Evolutionary conservation across 1,140 invertebrate genomes (phyloP).

Genomic region (Atopsyche davidsoni): DNA sequence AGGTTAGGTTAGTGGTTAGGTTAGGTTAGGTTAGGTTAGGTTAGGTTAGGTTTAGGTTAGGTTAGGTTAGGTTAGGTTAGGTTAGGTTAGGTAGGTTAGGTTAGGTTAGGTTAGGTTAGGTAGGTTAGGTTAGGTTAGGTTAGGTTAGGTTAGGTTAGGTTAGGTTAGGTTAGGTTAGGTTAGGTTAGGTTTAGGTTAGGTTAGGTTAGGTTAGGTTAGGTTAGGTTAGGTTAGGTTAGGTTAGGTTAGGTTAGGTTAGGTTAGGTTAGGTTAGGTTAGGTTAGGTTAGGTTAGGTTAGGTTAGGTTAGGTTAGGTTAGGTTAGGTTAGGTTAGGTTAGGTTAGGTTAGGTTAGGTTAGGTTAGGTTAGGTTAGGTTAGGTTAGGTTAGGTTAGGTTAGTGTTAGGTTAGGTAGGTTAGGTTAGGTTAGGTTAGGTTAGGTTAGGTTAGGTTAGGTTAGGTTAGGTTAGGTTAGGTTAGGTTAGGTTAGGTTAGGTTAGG

Average conservation of each 20-base stretch:
- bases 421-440: slow-evolving; percentile 20
- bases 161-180: slow-evolving; percentile 28
- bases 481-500: slow-evolving; percentile 14
- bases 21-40: slow-evolving; percentile 29
- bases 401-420: slow-evolving; percentile 31
- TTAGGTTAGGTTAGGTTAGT: no score
- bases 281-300: slow-evolving; percentile 34
- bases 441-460: slow-evolving; percentile 23
- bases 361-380: slow-evolving; percentile 22
- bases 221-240: slow-evolving; percentile 34
- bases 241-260: slow-evolving; percentile 32
- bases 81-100: slow-evolving; percentile 26
- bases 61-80: slow-evolving; percentile 27
- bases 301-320: slow-evolving; percentile 34
- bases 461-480: slow-evolving; percentile 23
- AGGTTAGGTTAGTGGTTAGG: slow-evolving; percentile 12
- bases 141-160: slow-evolving; percentile 24
- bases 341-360: slow-evolving; percentile 22
- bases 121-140: slow-evolving; percentile 32
- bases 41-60: slow-evolving; percentile 29
- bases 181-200: slow-evolving; percentile 23
- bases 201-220: slow-evolving; percentile 29
- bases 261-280: slow-evolving; percentile 32
- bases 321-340: slow-evolving; percentile 33
- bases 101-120: slow-evolving; percentile 32